phyloP scores from a whole-genome alignment of 2,888 invertebrate species.

The Epirrita christyi region DNA sequence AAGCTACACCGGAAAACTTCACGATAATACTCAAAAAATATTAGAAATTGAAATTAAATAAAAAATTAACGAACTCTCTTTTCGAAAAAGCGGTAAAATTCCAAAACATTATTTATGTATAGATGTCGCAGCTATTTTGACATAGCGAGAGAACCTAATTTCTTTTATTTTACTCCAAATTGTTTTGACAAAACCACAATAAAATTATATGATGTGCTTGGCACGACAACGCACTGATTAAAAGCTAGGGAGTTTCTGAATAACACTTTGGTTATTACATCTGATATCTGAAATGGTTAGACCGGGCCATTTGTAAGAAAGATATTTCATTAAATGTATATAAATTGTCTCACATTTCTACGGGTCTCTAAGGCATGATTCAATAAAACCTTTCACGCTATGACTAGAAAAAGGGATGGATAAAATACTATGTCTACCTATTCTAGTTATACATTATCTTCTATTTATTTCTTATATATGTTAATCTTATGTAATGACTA shows the following conservation, averaged over 20 bases:
- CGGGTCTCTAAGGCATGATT: not conserved
- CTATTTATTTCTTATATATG: not conserved
- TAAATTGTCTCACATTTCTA: not conserved
- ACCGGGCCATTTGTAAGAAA: slow-evolving; percentile 38
- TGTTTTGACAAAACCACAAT: slow-evolving; percentile 50
- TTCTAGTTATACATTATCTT: not conserved
- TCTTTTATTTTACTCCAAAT: slow-evolving; percentile 32
- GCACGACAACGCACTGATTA: slow-evolving; percentile 45
- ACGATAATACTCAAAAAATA: no score
- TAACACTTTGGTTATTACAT: slow-evolving; percentile 34
- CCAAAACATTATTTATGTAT: no score
- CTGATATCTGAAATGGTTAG: slow-evolving; percentile 15
- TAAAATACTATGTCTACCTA: slow-evolving; percentile 1
- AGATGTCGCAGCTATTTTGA: not conserved
- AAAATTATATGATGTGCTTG: slow-evolving; percentile 52
- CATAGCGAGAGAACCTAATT: not conserved
- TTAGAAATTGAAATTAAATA: no score
- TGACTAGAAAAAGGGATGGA: slow-evolving; percentile 11
- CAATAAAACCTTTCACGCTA: slow-evolving; percentile 17
- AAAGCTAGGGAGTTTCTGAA: slow-evolving; percentile 23
- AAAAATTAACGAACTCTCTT: no score
- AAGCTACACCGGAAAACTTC: no score
- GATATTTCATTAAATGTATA: not conserved
- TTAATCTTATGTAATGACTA: not conserved
- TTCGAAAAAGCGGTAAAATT: no score